Base-by-base conservation (phyloP, 2,797 vertebrate species). In the Tragopan temminckii region DNA sequence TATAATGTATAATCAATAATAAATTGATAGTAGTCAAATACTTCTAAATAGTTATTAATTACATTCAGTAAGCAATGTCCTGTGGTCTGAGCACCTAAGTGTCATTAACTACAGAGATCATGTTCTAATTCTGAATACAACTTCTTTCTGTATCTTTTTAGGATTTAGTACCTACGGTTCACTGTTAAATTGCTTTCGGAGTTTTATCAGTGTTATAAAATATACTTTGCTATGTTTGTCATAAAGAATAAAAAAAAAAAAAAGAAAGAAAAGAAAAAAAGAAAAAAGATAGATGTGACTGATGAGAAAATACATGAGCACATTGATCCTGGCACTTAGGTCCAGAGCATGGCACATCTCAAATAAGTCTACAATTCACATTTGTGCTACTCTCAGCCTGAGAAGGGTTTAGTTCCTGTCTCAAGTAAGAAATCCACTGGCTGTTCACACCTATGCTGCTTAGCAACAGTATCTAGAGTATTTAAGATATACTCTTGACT, bases 61-160 rank as follows among this genome's bases (percentile, higher is more conserved):
- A 95, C 82, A 92, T 91, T 95, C 92, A 93, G 96, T 91, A 91
- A 94, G 87, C 58, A 58, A 23, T 79, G 72, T 40, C 61, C 66
- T 50, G 45, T 27, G 33, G 50, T 80, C 46, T 79, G 63, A 95
- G 48, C 67, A 40, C 24, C 31, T 93, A 78, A 86, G 45, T 90
- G 55, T 58, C 27, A 18, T n/a, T 71, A 80, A 62, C 43, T 71
- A 46, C 18, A 68, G 29, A 85, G 35, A 71, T 88, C 45, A 62
- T 25, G 25, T 46, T 80, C 43, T 67, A 53, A 24, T 46, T 79
- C 42, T 72, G 67, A 76, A 69, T 4, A 75, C 3, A 10, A 77
- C 13, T 8, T 40, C n/a, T 77, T 33, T 13, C 46, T 52, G 13
- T 45, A 63, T 88, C 18, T 52, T 83, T 90, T 76, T 75, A 78